Percentiles rank a stretch among this genome's conserved stretches.
These are phyloP conservation scores for Apistogramma diplotaenia DNA, from an alignment of 2,113 vertebrate genomes.

Conservation along the genomic window DNA sequence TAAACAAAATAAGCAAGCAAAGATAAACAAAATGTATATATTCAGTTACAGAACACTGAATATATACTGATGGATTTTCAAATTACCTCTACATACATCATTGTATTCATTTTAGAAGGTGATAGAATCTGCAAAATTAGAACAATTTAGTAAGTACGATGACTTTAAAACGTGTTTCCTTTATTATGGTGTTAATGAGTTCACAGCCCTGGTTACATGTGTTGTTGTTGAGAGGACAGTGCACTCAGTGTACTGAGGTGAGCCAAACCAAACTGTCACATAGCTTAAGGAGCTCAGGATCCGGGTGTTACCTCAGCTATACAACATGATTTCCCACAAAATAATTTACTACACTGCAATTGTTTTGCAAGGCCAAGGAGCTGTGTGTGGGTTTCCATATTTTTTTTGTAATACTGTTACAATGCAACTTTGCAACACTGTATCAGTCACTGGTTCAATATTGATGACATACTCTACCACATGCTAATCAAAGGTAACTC, in stretches of 20 bases:
- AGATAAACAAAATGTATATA: background rate
- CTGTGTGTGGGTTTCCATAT: background rate
- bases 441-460: background rate
- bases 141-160: background rate
- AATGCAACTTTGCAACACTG: background rate
- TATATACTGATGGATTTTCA: background rate
- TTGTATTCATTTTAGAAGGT: background rate
- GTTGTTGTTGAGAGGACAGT: background rate
- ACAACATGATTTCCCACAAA: background rate
- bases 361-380: background rate
- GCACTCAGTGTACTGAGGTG: rapidly evolving
- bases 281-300: background rate
- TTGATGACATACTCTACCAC: background rate
- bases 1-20: background rate
- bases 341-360: background rate
- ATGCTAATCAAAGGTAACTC: too few relatives aligned
- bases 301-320: background rate
- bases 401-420: background rate
- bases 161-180: background rate
- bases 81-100: background rate
- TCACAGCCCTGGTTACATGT: background rate
- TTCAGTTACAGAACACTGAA: background rate
- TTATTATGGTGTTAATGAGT: background rate
- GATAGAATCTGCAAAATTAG: background rate
- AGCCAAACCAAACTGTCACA: background rate